These are phyloP conservation scores for Plutella xylostella DNA, from an alignment of 2,888 invertebrate species.

Conservation along the genomic window DNA sequence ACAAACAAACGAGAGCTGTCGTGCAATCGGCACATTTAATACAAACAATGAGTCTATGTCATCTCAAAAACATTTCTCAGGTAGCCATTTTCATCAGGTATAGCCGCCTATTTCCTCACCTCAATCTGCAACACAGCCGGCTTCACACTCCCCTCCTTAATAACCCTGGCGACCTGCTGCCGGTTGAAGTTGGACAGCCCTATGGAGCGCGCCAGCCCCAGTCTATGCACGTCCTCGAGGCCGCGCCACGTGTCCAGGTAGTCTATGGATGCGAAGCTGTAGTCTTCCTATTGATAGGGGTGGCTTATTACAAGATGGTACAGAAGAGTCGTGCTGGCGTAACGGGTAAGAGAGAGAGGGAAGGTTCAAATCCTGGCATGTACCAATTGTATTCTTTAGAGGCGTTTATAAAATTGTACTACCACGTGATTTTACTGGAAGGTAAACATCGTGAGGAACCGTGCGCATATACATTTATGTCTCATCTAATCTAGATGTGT, in stretches of 20 bases:
- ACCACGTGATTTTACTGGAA: too few species aligned
- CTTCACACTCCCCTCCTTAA: conserved; percentile 62
- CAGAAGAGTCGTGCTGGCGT: not conserved
- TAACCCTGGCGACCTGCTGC: conserved; percentile 74
- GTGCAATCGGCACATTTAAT: too few species aligned
- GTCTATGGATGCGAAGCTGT: conserved; percentile 56
- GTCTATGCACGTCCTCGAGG: conserved; percentile 73
- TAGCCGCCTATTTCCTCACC: conserved; percentile 26
- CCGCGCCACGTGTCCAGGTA: conserved; percentile 78
- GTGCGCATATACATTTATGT: too few species aligned
- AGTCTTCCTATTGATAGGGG: not conserved
- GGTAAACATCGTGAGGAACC: too few species aligned
- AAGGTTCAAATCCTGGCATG: not conserved
- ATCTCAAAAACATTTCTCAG: not conserved
- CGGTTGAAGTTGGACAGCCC: conserved; percentile 85
- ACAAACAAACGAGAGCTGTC: too few species aligned
- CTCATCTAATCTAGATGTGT: too few species aligned
- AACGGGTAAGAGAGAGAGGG: not conserved
- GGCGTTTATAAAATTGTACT: too few species aligned
- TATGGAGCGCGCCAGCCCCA: conserved; percentile 75
- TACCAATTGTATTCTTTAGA: too few species aligned
- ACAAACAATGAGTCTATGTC: not conserved
- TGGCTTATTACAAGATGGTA: not conserved
- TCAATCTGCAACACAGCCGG: conserved; percentile 73
- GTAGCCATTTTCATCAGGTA: not conserved